Evolutionary conservation across 2,113 vertebrate species (phyloP).

Genomic region (Pao palembangensis): DNA sequence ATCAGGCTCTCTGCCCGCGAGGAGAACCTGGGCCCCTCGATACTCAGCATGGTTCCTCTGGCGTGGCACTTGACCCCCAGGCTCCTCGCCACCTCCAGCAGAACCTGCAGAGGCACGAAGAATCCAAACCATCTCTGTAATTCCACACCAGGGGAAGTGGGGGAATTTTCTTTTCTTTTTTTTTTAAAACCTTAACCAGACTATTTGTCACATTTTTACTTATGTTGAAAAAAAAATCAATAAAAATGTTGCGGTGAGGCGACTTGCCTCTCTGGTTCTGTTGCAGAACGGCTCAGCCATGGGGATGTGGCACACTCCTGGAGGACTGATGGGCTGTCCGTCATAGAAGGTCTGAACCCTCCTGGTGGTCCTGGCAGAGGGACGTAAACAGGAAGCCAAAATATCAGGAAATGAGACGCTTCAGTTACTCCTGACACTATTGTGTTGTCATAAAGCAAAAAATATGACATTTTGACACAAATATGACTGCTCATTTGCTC

Average conservation of each 20-base stretch:
- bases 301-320: constrained; percentile 91
- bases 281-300: constrained; percentile 94
- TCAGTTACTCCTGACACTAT: too few species aligned
- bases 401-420: neutral
- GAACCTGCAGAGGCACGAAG: constrained; percentile 71
- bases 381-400: constrained; percentile 4
- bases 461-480: neutral
- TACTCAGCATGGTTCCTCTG: constrained; percentile 86
- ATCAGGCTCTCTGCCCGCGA: constrained; percentile 89
- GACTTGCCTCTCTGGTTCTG: constrained; percentile 89
- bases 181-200: too few species aligned
- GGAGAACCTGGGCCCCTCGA: constrained; percentile 95
- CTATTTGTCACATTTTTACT: too few species aligned
- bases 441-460: neutral
- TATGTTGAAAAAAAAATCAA: too few species aligned
- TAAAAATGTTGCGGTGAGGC: too few species aligned
- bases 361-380: constrained; percentile 82
- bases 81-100: constrained; percentile 83
- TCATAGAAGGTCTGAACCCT: constrained; percentile 89
- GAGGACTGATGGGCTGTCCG: constrained; percentile 73
- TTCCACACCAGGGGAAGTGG: too few species aligned
- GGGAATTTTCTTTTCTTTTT: neutral
- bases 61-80: constrained; percentile 88
- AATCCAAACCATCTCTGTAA: neutral
- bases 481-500: too few species aligned